A percentile compares a stretch with the other conserved stretches of the same genome.
These are phyloP conservation scores for Agonopterix subpropinquella DNA, from an alignment of 2,888 invertebrate genomes.

Conservation along the genomic window DNA sequence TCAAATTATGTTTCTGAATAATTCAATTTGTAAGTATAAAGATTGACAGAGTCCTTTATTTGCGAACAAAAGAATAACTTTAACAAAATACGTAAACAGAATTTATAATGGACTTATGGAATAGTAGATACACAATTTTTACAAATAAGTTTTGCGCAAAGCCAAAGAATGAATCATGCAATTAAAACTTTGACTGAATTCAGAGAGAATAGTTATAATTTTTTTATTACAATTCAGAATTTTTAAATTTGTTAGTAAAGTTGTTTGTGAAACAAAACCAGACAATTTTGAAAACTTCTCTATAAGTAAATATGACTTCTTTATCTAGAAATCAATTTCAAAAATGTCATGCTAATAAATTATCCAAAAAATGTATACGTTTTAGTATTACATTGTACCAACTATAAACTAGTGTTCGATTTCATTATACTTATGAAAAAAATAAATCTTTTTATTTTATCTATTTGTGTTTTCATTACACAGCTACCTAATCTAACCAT, in stretches of 20 bases:
- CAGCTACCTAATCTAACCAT: no score
- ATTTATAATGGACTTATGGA: background rate
- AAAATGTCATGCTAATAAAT: background rate
- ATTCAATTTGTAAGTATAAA: no score
- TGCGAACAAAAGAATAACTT: background rate
- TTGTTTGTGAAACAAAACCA: no score
- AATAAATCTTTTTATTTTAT: conserved; percentile 21
- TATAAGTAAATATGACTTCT: no score
- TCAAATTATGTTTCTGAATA: no score
- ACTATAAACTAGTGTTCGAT: conserved; percentile 15
- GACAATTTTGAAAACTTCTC: no score
- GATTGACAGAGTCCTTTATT: background rate
- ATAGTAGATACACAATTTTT: no score
- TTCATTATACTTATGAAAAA: background rate
- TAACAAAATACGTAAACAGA: conserved; percentile 2
- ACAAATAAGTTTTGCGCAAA: background rate
- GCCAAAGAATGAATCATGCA: conserved; percentile 11
- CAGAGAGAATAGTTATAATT: background rate
- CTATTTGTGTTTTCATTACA: conserved; percentile 4
- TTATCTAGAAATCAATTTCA: background rate
- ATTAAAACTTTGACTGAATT: conserved; percentile 1
- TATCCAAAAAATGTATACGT: conserved; percentile 53
- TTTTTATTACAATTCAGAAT: no score
- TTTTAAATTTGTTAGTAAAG: no score
- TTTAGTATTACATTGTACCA: conserved; percentile 60